phyloP scores from a whole-genome alignment of 1,140 invertebrate genomes.

The Phenacoccus solenopsis region DNA sequence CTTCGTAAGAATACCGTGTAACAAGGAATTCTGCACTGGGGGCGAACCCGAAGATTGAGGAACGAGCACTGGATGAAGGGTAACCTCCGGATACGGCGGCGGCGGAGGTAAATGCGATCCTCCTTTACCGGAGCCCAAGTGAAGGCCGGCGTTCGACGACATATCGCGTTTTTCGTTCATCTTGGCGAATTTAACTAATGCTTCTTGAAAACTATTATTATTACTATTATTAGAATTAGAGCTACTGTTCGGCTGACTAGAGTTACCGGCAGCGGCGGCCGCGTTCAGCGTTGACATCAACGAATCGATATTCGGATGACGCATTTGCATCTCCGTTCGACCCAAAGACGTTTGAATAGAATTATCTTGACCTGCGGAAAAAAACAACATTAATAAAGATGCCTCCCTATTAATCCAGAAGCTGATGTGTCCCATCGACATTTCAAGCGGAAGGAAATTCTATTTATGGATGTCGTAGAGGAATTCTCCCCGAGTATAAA shows the following conservation, averaged over 20 bases:
- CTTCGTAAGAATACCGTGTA: constrained; percentile 62
- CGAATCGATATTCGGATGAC: constrained; percentile 6
- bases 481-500: no score
- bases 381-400: no score
- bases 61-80: constrained; percentile 49
- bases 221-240: not conserved
- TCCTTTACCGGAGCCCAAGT: not conserved
- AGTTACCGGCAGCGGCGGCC: not conserved
- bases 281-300: not conserved
- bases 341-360: not conserved
- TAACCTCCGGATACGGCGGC: constrained; percentile 62
- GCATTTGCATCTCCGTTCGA: not conserved
- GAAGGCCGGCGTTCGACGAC: not conserved
- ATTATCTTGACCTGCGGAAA: constrained; percentile 10
- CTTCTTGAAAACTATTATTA: constrained; percentile 53
- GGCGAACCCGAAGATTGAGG: constrained; percentile 31
- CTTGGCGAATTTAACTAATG: constrained; percentile 62
- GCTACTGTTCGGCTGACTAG: constrained; percentile 4
- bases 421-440: no score
- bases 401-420: no score
- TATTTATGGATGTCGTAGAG: no score
- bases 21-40: constrained; percentile 46
- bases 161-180: constrained; percentile 29
- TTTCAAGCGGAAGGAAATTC: no score
- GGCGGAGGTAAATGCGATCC: not conserved